These are phyloP conservation scores for Brachionus rotundiformis DNA, from an alignment of 1,140 invertebrate species.

Conservation along the genomic window DNA sequence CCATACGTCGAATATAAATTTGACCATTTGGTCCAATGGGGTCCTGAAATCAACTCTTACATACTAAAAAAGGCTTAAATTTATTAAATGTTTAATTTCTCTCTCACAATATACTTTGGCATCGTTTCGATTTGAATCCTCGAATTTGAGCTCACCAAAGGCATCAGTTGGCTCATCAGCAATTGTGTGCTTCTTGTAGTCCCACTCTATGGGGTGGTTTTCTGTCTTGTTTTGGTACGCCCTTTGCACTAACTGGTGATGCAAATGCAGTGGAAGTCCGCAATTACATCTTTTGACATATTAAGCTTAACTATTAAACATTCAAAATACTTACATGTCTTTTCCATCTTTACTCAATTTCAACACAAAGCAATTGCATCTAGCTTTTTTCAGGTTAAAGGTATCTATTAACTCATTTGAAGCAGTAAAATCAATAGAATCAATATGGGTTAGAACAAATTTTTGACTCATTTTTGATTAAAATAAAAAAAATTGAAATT, in stretches of 20 bases:
- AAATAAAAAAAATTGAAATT: background rate
- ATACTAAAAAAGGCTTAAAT: background rate
- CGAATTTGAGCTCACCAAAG: background rate
- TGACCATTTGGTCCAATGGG: background rate
- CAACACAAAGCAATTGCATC: background rate
- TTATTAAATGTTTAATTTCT: background rate
- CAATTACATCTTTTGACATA: background rate
- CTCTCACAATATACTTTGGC: background rate
- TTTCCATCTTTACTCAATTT: background rate
- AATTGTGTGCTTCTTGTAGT: background rate
- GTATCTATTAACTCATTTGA: background rate
- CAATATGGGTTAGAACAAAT: background rate
- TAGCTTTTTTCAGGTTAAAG: background rate
- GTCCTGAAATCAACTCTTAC: constrained; percentile 14
- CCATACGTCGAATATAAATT: constrained; percentile 19
- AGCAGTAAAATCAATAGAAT: background rate
- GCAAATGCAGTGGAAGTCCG: background rate
- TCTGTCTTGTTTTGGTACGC: background rate
- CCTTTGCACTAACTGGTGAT: background rate
- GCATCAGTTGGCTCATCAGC: background rate
- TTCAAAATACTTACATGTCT: background rate
- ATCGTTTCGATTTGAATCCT: background rate
- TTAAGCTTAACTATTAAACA: background rate
- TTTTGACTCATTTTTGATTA: background rate
- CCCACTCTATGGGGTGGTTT: background rate